phyloP scores from a whole-genome alignment of 2,888 invertebrate genomes.

The Zootermopsis nevadensis region DNA sequence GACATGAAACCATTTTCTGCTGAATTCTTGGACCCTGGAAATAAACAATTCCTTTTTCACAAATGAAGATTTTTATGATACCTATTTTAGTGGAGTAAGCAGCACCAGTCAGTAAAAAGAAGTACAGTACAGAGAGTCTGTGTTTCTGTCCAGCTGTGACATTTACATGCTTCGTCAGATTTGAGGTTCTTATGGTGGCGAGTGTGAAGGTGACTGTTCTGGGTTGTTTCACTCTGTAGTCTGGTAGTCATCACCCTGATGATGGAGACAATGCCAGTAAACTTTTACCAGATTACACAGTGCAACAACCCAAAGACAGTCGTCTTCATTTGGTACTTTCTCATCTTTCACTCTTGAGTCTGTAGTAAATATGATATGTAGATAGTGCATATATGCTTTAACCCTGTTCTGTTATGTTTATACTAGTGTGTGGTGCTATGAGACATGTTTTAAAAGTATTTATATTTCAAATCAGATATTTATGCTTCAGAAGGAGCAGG shows the following conservation, averaged over 20 bases:
- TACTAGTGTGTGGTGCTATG: too few species aligned
- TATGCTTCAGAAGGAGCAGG: background rate
- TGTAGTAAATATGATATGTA: too few species aligned
- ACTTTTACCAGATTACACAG: too few species aligned
- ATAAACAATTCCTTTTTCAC: background rate
- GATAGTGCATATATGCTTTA: too few species aligned
- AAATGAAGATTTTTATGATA: background rate
- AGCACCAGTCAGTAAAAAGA: background rate
- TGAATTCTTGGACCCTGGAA: conserved; percentile 1
- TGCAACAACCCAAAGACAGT: too few species aligned
- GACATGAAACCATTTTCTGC: background rate
- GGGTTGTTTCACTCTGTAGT: background rate
- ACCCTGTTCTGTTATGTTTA: too few species aligned
- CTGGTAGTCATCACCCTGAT: background rate
- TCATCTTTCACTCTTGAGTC: too few species aligned
- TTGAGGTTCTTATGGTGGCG: background rate
- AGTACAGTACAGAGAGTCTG: background rate
- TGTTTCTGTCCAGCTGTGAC: background rate
- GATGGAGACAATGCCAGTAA: too few species aligned
- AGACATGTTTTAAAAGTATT: background rate
- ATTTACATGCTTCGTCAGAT: background rate
- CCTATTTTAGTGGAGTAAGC: background rate
- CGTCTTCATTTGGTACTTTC: too few species aligned
- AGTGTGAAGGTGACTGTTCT: too few species aligned
- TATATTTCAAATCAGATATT: background rate